Percentiles rank a stretch among this genome's conserved stretches.
phyloP scores from a whole-genome alignment of 2,113 vertebrate genomes.

The Cyprinus carpio region DNA sequence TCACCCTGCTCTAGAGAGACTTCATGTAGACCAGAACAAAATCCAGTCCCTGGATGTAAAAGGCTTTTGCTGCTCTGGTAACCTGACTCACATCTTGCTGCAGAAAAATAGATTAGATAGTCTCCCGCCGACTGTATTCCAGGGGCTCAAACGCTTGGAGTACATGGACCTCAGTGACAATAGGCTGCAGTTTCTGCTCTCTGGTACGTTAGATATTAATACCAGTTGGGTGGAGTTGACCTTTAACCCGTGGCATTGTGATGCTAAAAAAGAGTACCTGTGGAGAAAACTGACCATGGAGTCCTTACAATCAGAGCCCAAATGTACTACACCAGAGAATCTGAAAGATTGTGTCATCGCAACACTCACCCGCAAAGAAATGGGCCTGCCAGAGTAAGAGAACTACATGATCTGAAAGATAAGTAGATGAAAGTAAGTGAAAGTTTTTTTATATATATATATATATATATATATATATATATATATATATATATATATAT shows the following conservation, averaged over 20 bases:
- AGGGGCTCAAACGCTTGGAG: slow-evolving; percentile 61
- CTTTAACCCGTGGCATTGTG: slow-evolving; percentile 82
- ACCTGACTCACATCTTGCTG: slow-evolving; percentile 78
- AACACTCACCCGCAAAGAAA: slow-evolving; percentile 40
- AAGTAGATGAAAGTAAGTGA: too few species aligned
- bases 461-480: too few species aligned
- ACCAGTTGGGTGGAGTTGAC: slow-evolving; percentile 70
- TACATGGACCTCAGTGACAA: slow-evolving; percentile 79
- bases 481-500: too few species aligned
- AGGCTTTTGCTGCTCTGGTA: slow-evolving; percentile 55
- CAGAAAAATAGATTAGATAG: slow-evolving; percentile 68
- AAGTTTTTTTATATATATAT: too few species aligned
- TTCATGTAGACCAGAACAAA: slow-evolving; percentile 78
- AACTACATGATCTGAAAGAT: neutral
- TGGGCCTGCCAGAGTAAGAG: slow-evolving; percentile 42
- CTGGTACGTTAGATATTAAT: slow-evolving; percentile 62
- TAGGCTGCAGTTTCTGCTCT: slow-evolving; percentile 66
- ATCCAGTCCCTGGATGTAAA: slow-evolving; percentile 59
- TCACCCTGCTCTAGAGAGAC: slow-evolving; percentile 67
- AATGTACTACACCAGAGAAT: slow-evolving; percentile 29
- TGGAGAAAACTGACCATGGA: slow-evolving; percentile 68
- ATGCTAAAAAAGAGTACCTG: slow-evolving; percentile 66
- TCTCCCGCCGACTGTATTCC: slow-evolving; percentile 68
- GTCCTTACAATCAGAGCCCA: slow-evolving; percentile 11
- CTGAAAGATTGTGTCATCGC: slow-evolving; percentile 49